Percentiles rank a stretch among this genome's conserved stretches.
phyloP scores from a whole-genome alignment of 2,888 invertebrate genomes.

The Adelognathus sp. region DNA sequence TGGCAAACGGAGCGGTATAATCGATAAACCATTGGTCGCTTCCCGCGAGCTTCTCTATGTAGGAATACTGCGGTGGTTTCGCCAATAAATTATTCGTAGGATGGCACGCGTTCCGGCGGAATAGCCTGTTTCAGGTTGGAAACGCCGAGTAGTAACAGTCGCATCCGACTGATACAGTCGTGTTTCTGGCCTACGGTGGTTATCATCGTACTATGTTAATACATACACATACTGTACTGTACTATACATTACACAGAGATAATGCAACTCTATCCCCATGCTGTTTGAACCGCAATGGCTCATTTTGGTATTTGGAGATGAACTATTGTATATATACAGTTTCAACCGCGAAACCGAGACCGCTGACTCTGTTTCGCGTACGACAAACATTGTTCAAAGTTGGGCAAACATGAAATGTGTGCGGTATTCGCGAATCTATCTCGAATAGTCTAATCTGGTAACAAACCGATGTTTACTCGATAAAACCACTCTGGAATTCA shows the following conservation, averaged over 20 bases:
- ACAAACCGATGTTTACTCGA: neutral
- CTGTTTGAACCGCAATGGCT: constrained; percentile 28
- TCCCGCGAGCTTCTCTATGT: too few species aligned
- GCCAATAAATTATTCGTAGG: constrained; percentile 42
- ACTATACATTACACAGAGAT: constrained; percentile 12
- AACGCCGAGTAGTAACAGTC: constrained; percentile 25
- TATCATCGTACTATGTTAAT: neutral
- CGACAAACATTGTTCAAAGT: constrained; percentile 36
- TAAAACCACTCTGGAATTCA: too few species aligned
- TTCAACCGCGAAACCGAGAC: constrained; percentile 41
- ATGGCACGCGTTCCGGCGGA: constrained; percentile 10
- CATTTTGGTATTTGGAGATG: constrained; percentile 43
- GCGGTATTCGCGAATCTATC: neutral
- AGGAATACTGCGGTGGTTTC: constrained; percentile 23
- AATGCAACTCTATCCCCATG: constrained; percentile 15
- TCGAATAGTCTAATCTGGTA: neutral
- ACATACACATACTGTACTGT: too few species aligned
- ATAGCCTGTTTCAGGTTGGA: constrained; percentile 26
- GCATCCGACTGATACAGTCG: constrained; percentile 18
- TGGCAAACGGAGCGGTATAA: neutral
- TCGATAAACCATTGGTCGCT: constrained; percentile 31
- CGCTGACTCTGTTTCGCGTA: constrained; percentile 13
- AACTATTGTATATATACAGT: constrained; percentile 43
- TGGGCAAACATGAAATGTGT: neutral
- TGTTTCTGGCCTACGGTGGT: neutral